These are phyloP conservation scores for Tenthredo livida DNA, from an alignment of 2,888 invertebrate genomes.

Conservation along the genomic window DNA sequence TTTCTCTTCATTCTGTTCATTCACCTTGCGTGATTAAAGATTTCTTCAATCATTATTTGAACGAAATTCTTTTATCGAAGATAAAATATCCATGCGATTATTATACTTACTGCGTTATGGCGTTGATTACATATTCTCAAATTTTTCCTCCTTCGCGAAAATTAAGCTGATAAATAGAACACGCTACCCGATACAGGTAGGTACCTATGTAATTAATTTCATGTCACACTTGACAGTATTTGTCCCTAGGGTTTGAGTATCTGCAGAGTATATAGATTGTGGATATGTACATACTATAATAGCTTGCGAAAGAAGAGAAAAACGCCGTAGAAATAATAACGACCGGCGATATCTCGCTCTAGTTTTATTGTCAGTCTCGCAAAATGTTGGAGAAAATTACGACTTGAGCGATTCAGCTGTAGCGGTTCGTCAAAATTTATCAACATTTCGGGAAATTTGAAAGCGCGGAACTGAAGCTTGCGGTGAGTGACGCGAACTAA, in stretches of 20 bases:
- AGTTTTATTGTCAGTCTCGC: slow-evolving; percentile 7
- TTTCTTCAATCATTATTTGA: not conserved
- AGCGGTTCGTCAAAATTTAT: not conserved
- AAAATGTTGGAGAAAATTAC: not conserved
- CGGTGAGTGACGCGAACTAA: slow-evolving; percentile 22
- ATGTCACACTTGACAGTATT: slow-evolving; percentile 11
- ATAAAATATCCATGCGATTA: not conserved
- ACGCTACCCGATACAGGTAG: not conserved
- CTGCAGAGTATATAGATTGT: not conserved
- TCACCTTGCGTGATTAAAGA: not conserved
- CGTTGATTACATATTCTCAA: not conserved
- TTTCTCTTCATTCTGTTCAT: not conserved
- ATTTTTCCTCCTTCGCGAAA: not conserved
- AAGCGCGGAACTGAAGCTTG: slow-evolving; percentile 7
- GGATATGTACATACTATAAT: not conserved
- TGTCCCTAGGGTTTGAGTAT: slow-evolving; percentile 8
- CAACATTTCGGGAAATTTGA: slow-evolving; percentile 26
- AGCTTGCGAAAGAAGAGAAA: not conserved
- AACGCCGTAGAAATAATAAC: not conserved
- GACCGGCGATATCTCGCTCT: not conserved
- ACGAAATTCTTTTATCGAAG: not conserved
- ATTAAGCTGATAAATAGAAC: not conserved
- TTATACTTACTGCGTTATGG: not conserved
- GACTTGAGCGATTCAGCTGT: not conserved
- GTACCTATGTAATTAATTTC: slow-evolving; percentile 5